Conservation (phyloP, 2,113 vertebrate species). For the Tachysurus vachellii region DNA sequence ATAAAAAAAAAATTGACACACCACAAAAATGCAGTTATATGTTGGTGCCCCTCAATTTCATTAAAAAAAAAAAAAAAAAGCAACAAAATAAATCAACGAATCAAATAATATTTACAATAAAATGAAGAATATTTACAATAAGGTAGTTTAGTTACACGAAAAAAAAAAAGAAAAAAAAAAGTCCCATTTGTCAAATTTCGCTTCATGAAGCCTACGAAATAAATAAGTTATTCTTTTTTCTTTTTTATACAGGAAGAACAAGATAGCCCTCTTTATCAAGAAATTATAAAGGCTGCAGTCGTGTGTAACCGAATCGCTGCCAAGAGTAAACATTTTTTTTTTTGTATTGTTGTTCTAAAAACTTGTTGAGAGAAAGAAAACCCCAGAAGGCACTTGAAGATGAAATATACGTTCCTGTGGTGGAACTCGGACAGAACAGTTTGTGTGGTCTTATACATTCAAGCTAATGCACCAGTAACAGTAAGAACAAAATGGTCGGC, state of each 20-base stretch:
- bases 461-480: constrained; percentile 48
- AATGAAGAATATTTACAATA: constrained; percentile 76
- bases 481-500: constrained; percentile 39
- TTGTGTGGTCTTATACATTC: constrained; percentile 52
- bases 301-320: constrained; percentile 35
- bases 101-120: constrained; percentile 74
- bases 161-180: constrained; percentile 48
- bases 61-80: constrained; percentile 63
- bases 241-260: constrained; percentile 67
- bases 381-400: constrained; percentile 56
- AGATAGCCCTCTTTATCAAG: constrained; percentile 66
- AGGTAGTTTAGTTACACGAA: constrained; percentile 73
- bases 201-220: constrained; percentile 67
- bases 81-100: constrained; percentile 50
- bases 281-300: constrained; percentile 56
- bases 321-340: constrained; percentile 31
- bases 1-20: constrained; percentile 54
- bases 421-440: constrained; percentile 48
- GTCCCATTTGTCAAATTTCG: constrained; percentile 65
- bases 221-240: constrained; percentile 71
- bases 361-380: constrained; percentile 42
- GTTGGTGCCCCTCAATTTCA: constrained; percentile 67
- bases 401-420: constrained; percentile 53
- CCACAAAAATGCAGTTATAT: constrained; percentile 65
- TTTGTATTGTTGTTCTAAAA: constrained; percentile 10